These are phyloP conservation scores for Lateolabrax maculatus DNA, from an alignment of 2,797 vertebrate genomes.

Conservation along the genomic window DNA sequence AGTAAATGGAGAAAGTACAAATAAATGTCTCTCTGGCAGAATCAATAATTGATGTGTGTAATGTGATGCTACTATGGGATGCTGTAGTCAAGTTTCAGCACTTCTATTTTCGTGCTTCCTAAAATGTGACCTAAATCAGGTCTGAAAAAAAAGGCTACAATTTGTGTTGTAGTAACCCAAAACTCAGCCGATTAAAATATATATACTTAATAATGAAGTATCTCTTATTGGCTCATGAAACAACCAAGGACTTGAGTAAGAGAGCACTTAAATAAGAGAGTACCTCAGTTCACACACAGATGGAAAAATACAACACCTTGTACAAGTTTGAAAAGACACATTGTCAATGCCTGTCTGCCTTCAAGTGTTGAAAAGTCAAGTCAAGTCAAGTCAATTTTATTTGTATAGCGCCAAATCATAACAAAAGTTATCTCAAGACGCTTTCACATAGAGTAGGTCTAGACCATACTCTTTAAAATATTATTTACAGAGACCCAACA, in stretches of 20 bases:
- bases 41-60: slow-evolving; percentile 33
- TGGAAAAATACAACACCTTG: background rate
- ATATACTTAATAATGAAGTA: background rate
- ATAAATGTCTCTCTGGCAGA: background rate
- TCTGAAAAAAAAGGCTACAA: background rate
- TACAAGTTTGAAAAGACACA: background rate
- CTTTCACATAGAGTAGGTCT: no score
- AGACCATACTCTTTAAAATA: no score
- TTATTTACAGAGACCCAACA: no score
- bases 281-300: background rate
- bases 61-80: background rate
- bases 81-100: slow-evolving; percentile 8
- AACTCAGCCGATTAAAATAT: background rate
- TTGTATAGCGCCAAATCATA: no score
- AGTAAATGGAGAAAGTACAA: slow-evolving; percentile 7
- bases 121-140: slow-evolving; percentile 15
- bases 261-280: no score
- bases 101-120: background rate
- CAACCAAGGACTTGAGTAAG: background rate
- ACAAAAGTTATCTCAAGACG: no score
- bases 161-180: background rate
- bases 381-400: no score
- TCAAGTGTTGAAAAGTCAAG: no score
- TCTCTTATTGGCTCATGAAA: background rate
- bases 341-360: no score